Evolutionary conservation across 2,888 invertebrate species (phyloP), one percentile per base, ranked within the genome.

Genomic region (Drosophila pullipes): DNA sequence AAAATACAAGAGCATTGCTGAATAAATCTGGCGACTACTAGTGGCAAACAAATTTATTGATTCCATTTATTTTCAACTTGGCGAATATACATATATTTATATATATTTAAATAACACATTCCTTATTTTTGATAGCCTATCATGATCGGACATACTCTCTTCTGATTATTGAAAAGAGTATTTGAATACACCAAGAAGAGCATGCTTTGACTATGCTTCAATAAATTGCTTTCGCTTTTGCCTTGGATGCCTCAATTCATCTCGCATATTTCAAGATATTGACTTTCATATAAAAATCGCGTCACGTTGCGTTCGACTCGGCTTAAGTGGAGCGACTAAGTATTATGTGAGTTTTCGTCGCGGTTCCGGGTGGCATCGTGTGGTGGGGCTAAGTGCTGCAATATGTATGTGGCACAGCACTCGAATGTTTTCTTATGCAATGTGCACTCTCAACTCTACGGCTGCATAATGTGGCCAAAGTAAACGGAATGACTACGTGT

Each of bases 351-450:
- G 55, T 39, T 35, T 44, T 33, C 18, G 13, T n/a, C 31, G 25
- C 33, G 44, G 28, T 53, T 13, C 39, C 25, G 30, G 13, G 28
- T 39, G 47, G 22, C 1, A 3, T 35, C 37, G 41, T 18, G 35
- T 58, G 58, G 69, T 63, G 67, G 68, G 69, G 63, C 72, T 73
- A 82, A 74, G 88, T 72, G 85, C 85, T 89, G 88, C 87, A 82
- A 84, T 89, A 77, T 85, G 90, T 87, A 87, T 89, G 71, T 89
- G 90, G 87, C 88, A 78, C 88, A 87, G 82, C 77, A 85, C 78
- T 87, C 81, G 82, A 85, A 87, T 84, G 78, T 85, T 85, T 84
- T 82, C 70, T 76, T 74, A 80, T 86, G 85, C 75, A 77, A 58
- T 74, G 59, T 77, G 67, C 74, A 74, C 58, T 58, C 44, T 31